Evolutionary conservation across 2,113 vertebrate species (phyloP).

Genomic region (Saguinus midas): DNA sequence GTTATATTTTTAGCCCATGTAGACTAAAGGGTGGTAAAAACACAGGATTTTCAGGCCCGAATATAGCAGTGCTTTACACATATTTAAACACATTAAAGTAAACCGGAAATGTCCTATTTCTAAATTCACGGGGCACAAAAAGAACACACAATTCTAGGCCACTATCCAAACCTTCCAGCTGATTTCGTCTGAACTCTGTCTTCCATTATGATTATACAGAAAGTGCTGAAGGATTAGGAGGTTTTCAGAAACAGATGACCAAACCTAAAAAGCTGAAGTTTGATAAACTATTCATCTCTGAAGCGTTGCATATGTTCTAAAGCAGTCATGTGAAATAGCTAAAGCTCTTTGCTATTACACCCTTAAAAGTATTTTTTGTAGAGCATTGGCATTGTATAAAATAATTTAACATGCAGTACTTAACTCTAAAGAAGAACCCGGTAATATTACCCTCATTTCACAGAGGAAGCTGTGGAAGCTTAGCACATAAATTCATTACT

Average conservation of each 20-base stretch:
- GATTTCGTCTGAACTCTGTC: conserved; percentile 48
- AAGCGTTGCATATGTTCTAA: not conserved
- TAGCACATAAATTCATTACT: not conserved
- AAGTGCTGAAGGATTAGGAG: not conserved
- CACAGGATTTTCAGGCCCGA: not conserved
- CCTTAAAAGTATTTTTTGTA: not conserved
- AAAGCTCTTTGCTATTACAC: not conserved
- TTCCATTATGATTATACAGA: conserved; percentile 39
- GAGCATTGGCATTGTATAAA: not conserved
- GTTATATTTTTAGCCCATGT: conserved; percentile 59
- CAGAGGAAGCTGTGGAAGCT: not conserved
- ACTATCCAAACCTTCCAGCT: conserved; percentile 14
- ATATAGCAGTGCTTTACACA: conserved; percentile 46
- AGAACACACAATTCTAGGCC: conserved; percentile 48
- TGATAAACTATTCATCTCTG: conserved; percentile 9
- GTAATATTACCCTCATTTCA: not conserved
- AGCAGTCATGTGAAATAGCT: not conserved
- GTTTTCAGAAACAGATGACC: conserved; percentile 33
- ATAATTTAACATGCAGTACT: not conserved
- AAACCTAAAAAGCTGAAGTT: not conserved
- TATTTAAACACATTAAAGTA: conserved; percentile 61
- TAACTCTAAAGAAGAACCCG: not conserved
- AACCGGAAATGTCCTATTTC: conserved; percentile 55
- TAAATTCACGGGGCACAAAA: conserved; percentile 47
- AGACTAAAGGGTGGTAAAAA: not conserved